A percentile compares a stretch with the other conserved stretches of the same genome.
These are phyloP conservation scores for Macrotis lagotis DNA, from an alignment of 2,113 vertebrate genomes.

Conservation along the genomic window DNA sequence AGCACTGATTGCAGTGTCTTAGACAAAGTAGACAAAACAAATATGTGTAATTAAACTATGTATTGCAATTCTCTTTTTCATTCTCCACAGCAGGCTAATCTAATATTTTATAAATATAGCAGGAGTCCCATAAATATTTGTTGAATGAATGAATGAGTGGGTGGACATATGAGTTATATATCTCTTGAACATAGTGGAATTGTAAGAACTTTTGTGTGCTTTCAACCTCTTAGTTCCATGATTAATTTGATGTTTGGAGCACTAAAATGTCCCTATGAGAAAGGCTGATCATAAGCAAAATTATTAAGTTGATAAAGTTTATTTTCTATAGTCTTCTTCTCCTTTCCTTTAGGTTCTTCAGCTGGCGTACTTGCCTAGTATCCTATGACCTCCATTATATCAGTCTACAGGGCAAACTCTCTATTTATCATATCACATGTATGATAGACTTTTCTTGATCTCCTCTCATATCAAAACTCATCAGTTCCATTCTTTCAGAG, in stretches of 20 bases:
- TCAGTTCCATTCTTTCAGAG: background rate
- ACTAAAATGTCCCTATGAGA: background rate
- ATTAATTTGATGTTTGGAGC: background rate
- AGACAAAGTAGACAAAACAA: background rate
- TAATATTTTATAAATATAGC: background rate
- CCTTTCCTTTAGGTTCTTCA: background rate
- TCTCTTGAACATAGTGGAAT: background rate
- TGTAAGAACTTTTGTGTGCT: background rate
- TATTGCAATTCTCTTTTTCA: background rate
- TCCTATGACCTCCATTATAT: background rate
- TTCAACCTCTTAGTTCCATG: background rate
- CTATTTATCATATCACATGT: background rate
- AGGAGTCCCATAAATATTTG: background rate
- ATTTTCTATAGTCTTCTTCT: background rate
- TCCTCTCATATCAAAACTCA: background rate
- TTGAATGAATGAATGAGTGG: background rate
- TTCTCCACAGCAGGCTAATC: background rate
- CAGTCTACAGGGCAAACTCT: background rate
- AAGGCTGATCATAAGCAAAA: background rate
- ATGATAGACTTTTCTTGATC: background rate
- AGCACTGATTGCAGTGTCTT: background rate
- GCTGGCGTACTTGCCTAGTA: background rate
- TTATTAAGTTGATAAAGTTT: background rate
- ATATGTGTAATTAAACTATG: background rate
- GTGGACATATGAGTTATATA: background rate